Percentiles rank a stretch among this genome's conserved stretches.
Conservation (phyloP, 2,797 vertebrate species). For the Antennarius maculatus region DNA sequence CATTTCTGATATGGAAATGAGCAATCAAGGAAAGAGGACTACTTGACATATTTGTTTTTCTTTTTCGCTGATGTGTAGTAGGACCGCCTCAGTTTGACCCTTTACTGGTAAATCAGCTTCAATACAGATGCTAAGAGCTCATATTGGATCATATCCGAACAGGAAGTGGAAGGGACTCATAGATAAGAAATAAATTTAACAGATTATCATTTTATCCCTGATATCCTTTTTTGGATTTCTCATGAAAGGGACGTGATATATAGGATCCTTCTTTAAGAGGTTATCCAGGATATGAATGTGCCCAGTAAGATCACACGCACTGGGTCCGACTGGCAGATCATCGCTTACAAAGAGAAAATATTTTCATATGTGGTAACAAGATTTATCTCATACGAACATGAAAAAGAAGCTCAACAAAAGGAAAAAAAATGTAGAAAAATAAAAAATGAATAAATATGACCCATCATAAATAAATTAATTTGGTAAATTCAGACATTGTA, state of each 20-base stretch:
- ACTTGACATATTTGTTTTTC: constrained; percentile 36
- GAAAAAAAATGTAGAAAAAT: constrained; percentile 72
- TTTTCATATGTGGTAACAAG: constrained; percentile 44
- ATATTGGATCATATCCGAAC: constrained; percentile 5
- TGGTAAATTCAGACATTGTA: constrained; percentile 77
- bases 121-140: constrained; percentile 19
- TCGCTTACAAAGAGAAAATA: constrained; percentile 9
- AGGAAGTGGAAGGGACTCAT: too few species aligned
- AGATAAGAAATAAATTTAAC: neutral
- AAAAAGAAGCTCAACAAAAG: constrained; percentile 42
- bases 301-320: constrained; percentile 49
- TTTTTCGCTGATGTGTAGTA: constrained; percentile 27
- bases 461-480: constrained; percentile 80
- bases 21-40: constrained; percentile 33
- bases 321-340: constrained; percentile 55
- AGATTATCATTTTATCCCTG: constrained; percentile 12
- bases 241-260: constrained; percentile 17
- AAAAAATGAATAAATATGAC: constrained; percentile 82
- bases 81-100: constrained; percentile 41
- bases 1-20: constrained; percentile 53
- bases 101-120: constrained; percentile 36
- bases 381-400: constrained; percentile 53
- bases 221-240: constrained; percentile 15
- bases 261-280: constrained; percentile 7
- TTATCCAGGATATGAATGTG: constrained; percentile 29